These are phyloP conservation scores for Prietella phreatophila DNA, from an alignment of 2,113 vertebrate species.

Conservation along the genomic window DNA sequence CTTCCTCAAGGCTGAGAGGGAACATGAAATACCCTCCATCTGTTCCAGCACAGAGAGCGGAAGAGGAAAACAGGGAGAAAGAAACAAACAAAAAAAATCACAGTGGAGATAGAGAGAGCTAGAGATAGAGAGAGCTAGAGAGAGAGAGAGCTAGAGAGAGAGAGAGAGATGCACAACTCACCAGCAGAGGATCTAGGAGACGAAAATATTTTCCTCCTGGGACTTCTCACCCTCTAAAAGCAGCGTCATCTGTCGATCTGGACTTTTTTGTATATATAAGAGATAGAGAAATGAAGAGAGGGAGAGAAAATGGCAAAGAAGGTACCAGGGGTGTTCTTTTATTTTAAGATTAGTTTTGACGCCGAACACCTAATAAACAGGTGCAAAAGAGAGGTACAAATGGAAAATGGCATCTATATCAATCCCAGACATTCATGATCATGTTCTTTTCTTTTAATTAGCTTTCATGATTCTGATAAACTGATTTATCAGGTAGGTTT, in stretches of 20 bases:
- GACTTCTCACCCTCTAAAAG: slow-evolving; percentile 46
- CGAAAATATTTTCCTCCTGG: slow-evolving; percentile 48
- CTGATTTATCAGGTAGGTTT: slow-evolving; percentile 18
- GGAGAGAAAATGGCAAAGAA: not conserved
- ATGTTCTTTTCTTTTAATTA: not conserved
- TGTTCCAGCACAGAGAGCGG: slow-evolving; percentile 31
- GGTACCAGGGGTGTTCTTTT: not conserved
- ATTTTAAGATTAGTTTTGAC: not conserved
- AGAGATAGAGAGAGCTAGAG: not conserved
- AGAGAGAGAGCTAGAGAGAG: slow-evolving; percentile 18
- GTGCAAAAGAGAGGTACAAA: not conserved
- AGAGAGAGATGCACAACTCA: slow-evolving; percentile 20
- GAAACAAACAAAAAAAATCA: slow-evolving; percentile 20
- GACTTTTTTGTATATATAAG: slow-evolving; percentile 7
- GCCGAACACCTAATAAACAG: not conserved
- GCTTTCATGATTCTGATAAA: not conserved
- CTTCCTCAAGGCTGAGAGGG: slow-evolving; percentile 46
- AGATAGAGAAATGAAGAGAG: not conserved
- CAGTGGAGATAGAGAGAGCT: not conserved
- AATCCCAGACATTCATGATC: slow-evolving; percentile 4
- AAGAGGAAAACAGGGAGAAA: not conserved
- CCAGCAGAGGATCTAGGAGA: slow-evolving; percentile 35
- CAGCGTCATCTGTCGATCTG: slow-evolving; percentile 47
- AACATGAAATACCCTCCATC: slow-evolving; percentile 55
- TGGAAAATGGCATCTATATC: not conserved